A percentile compares a stretch with the other conserved stretches of the same genome.
Evolutionary conservation across 2,113 vertebrate genomes (phyloP).

Genomic region (Malurus alboscapulatus): DNA sequence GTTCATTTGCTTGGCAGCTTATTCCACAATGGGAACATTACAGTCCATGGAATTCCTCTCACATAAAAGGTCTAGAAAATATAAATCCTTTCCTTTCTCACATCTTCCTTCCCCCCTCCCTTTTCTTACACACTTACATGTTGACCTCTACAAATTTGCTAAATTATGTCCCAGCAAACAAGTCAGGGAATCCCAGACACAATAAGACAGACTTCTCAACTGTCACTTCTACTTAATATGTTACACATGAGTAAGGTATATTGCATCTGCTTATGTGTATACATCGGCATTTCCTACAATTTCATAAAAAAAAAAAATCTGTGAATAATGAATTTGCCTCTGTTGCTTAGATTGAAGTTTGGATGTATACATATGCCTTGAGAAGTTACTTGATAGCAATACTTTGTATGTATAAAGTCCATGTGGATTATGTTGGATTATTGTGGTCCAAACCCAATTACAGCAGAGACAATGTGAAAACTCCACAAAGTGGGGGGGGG

Average conservation of each 20-base stretch:
- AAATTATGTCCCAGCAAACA: neutral
- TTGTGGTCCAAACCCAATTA: neutral
- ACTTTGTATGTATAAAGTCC: neutral
- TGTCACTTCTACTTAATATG: neutral
- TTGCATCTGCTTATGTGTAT: neutral
- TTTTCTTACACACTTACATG: neutral
- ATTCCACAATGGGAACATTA: neutral
- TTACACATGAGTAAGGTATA: neutral
- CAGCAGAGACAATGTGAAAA: neutral
- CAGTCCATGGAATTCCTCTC: neutral
- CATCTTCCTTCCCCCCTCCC: fast-evolving
- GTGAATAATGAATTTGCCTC: neutral
- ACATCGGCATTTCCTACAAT: neutral
- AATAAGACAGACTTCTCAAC: neutral
- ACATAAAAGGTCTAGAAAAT: neutral
- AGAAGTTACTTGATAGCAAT: neutral
- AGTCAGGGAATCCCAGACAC: neutral
- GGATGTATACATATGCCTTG: neutral
- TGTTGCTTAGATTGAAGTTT: neutral
- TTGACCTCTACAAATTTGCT: neutral
- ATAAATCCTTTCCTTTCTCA: neutral
- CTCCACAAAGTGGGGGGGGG: neutral
- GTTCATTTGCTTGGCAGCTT: neutral
- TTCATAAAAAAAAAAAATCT: neutral
- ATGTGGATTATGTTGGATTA: neutral